Conservation (phyloP, 1,140 invertebrate species). For the Aradophagus sp. region DNA sequence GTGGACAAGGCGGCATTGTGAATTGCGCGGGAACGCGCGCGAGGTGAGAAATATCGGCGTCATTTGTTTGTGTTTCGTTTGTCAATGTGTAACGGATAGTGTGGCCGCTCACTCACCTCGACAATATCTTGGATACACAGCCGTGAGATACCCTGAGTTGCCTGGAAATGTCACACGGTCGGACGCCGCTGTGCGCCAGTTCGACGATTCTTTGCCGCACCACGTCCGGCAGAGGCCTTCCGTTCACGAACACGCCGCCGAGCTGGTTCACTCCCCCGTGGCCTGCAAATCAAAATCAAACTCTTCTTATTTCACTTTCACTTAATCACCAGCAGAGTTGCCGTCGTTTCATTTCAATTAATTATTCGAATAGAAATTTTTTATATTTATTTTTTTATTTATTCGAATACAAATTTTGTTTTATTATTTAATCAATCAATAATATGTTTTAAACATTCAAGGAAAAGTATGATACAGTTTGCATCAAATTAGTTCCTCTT, state of each 20-base stretch:
- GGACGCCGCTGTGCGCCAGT: slow-evolving; percentile 94
- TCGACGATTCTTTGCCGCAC: slow-evolving; percentile 96
- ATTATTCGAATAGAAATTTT: too few species aligned
- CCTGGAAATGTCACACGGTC: slow-evolving; percentile 95
- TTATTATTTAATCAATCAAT: too few species aligned
- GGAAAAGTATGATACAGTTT: too few species aligned
- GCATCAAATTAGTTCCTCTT: too few species aligned
- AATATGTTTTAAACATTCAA: too few species aligned
- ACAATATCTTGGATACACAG: slow-evolving; percentile 95
- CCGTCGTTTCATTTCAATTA: too few species aligned
- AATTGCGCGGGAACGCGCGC: slow-evolving; percentile 39
- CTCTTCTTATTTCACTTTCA: neutral
- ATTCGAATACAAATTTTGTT: too few species aligned
- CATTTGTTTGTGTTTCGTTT: slow-evolving; percentile 28
- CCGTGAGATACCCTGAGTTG: slow-evolving; percentile 93
- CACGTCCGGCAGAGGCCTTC: slow-evolving; percentile 93
- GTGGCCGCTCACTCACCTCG: slow-evolving; percentile 81
- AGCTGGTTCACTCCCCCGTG: slow-evolving; percentile 97
- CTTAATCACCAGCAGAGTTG: too few species aligned
- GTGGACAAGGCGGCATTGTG: slow-evolving; percentile 49
- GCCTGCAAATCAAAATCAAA: slow-evolving; percentile 78
- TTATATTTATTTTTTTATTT: neutral
- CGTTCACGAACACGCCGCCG: slow-evolving; percentile 97
- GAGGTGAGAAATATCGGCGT: slow-evolving; percentile 38
- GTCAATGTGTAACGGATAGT: slow-evolving; percentile 44